phyloP scores from a whole-genome alignment of 2,888 invertebrate species.

The Papilio elwesi region DNA sequence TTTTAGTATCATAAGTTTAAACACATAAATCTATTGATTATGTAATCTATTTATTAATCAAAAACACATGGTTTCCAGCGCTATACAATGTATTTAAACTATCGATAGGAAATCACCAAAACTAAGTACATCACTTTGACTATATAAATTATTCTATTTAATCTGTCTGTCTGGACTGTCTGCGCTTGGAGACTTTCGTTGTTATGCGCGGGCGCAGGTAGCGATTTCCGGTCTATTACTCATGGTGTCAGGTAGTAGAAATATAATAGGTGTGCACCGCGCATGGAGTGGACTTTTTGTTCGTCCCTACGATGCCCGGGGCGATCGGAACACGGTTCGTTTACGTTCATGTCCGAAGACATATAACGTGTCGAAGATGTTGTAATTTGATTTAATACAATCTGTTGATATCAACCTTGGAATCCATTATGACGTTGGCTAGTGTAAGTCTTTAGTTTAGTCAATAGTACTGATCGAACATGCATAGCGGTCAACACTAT shows the following conservation, averaged over 20 bases:
- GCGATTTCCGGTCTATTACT: constrained; percentile 59
- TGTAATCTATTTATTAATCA: too few species aligned
- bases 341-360: too few species aligned
- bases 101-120: constrained; percentile 2
- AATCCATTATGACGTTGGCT: too few species aligned
- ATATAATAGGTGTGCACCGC: constrained; percentile 36
- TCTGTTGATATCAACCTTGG: neutral
- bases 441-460: too few species aligned
- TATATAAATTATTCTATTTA: constrained; percentile 19
- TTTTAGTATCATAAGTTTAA: too few species aligned
- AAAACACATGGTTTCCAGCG: too few species aligned
- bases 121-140: neutral
- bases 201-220: constrained; percentile 58
- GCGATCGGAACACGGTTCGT: neutral
- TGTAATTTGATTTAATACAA: neutral
- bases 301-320: constrained; percentile 20
- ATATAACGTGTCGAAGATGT: too few species aligned
- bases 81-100: neutral
- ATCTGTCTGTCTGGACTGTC: constrained; percentile 38
- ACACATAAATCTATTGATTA: too few species aligned
- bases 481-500: too few species aligned
- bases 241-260: constrained; percentile 46
- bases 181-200: constrained; percentile 41
- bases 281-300: constrained; percentile 32
- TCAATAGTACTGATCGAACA: too few species aligned